Evolutionary conservation across 2,113 vertebrate species (phyloP).

Genomic region (Brevimyrus niger): DNA sequence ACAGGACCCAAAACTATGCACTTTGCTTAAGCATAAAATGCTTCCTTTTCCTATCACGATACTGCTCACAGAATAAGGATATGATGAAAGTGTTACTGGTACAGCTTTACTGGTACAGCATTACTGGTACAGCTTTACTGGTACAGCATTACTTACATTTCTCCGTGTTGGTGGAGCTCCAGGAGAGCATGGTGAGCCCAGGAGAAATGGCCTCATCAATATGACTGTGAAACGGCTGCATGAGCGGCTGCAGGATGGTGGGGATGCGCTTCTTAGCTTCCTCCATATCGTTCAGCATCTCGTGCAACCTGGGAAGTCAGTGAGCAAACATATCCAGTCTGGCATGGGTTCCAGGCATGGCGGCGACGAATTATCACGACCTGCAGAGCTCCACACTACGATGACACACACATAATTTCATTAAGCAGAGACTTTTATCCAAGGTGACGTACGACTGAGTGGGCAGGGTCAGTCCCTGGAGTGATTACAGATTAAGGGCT

Average conservation of each 20-base stretch:
- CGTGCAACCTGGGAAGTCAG: conserved; percentile 53
- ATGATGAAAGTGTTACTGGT: background rate
- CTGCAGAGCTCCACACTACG: background rate
- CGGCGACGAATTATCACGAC: background rate
- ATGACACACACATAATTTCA: background rate
- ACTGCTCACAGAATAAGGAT: background rate
- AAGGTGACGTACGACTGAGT: background rate
- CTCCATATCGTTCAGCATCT: conserved; percentile 56
- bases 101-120: background rate
- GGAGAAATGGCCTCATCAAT: conserved; percentile 61
- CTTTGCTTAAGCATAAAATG: background rate
- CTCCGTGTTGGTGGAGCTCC: conserved; percentile 58
- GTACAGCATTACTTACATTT: conserved; percentile 43
- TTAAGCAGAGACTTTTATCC: background rate
- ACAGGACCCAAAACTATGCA: background rate
- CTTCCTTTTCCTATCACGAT: background rate
- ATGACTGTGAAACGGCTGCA: conserved; percentile 58
- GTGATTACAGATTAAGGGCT: background rate
- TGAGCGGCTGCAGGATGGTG: conserved; percentile 52
- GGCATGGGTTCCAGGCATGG: background rate
- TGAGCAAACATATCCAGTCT: background rate
- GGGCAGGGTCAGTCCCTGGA: background rate
- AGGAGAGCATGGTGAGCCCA: conserved; percentile 61
- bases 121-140: conserved; percentile 12
- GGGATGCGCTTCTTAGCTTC: conserved; percentile 48